Base-by-base conservation (phyloP, 2,113 vertebrate species). In the Platysternon megacephalum region DNA sequence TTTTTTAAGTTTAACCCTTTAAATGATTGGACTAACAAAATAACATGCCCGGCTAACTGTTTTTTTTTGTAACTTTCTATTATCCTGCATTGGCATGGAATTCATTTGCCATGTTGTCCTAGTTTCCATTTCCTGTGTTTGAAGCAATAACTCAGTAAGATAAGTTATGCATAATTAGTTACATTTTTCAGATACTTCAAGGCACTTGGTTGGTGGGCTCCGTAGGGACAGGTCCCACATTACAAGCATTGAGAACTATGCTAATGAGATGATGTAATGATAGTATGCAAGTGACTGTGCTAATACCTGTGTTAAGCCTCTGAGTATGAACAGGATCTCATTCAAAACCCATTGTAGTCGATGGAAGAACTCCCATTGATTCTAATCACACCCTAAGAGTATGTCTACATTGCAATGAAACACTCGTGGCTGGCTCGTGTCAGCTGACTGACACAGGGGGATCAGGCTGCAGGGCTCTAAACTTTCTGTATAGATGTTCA, bases 311-410 rank as follows among this genome's bases (percentile, higher is more conserved):
- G 39, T 44, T 28, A 44, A 46, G 12, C 24, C 26, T 46, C 39
- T 26, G 74, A 46, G 29, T 28, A 8, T 51, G 84, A 1, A 1
- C 32, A 9, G 79, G 42, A 68, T 72, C 55, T 0, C 0, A 2
- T 81, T 79, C 84, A 91, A 24, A 79, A 61, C 42, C 56, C 58
- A 29, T 4, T 44, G 49, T 13, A 51, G 8, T 6, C 82, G 84
- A 93, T 90, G 94, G 79, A 56, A 79, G 89, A 56, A 88, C 90
- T 87, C 91, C 88, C 94, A 91, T 55, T 94, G 94, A 42, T 94
- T 88, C 68, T 58, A 39, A 21, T 68, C 35, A 9, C 65, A 39
- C 35, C 65, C 65, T 68, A 35, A 32, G 13, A 61, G 14, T 8
- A n/a, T 39, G 35, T 68, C 65, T 39, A 21, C 4, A 19, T n/a